phyloP scores from a whole-genome alignment of 2,797 vertebrate species.

The Rhincodon typus region DNA sequence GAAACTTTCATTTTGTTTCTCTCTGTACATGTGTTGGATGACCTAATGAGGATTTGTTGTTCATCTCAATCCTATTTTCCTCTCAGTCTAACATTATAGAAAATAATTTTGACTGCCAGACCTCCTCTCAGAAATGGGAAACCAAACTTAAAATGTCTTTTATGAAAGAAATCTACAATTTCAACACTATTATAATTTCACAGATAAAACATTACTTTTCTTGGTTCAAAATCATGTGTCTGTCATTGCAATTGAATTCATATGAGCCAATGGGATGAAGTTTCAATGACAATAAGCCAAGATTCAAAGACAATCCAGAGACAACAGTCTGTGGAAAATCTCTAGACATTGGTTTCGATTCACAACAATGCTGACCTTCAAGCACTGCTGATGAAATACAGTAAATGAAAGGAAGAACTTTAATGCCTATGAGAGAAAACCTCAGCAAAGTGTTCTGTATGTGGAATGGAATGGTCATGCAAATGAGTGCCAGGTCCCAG shows the following conservation, averaged over 20 bases:
- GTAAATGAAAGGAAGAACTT: neutral
- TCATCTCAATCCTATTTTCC: neutral
- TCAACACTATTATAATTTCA: neutral
- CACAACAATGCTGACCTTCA: neutral
- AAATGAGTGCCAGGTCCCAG: neutral
- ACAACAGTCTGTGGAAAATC: neutral
- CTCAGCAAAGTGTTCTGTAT: neutral
- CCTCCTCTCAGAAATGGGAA: neutral
- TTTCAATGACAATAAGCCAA: neutral
- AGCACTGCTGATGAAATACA: neutral
- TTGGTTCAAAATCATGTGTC: neutral
- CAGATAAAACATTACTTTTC: neutral
- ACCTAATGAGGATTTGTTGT: neutral
- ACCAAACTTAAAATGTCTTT: neutral
- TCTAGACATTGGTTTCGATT: conserved; percentile 1
- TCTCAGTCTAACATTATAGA: neutral
- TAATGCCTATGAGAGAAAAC: neutral
- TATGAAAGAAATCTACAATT: neutral
- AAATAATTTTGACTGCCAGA: no score
- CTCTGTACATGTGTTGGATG: neutral
- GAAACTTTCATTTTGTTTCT: neutral
- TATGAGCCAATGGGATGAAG: neutral
- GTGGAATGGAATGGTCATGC: neutral
- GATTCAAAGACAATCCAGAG: conserved; percentile 19
- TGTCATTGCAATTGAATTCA: neutral